Evolutionary conservation across 2,797 vertebrate species (phyloP), one percentile per base, ranked within the genome.

Genomic region (Chaenodraco wilsoni): DNA sequence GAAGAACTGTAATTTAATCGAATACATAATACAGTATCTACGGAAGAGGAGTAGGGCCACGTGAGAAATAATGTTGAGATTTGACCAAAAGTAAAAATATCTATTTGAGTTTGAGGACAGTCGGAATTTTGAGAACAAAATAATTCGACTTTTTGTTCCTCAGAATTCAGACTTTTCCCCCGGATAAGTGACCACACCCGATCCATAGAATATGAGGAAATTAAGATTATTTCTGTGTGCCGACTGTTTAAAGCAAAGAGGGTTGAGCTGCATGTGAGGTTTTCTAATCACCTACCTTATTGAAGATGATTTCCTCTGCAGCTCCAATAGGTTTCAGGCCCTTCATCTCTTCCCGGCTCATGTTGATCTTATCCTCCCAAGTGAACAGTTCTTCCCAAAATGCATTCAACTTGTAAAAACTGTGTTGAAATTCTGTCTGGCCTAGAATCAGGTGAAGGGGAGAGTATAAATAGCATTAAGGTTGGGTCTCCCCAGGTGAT

Each of bases 291-390:
- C 56, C 84, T 76, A 72, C 66, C 73, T 73, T 75, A 74, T 44
- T 71, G 45, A 4, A 51, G 23, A 19, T 72, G 56, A 74, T 79
- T 81, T 72, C 64, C 55, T 51, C 64, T 48, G 60, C 46, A 59
- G 76, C 78, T 80, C 64, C n/a, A 49, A 49, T 56, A 79, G 72
- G 78, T 75, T 72, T 62, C 74, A 88, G 79, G 85, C 79, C 79
- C 80, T 76, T 63, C 73, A 62, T 75, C 65, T 72, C 59, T 64
- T 60, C 67, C 41, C 68, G 68, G 50, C 64, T 57, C 49, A 51
- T 14, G 43, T 41, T 48, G 33, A 57, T 70, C 66, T 58, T 65
- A 72, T 67, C 64, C 63, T 69, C 56, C 66, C 37, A 4, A 33
- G 10, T 23, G 55, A 76, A 75, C 15, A 48, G 9, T 33, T 58